Evolutionary conservation across 1,140 invertebrate species (phyloP).

Genomic region (Brachionus angularis): DNA sequence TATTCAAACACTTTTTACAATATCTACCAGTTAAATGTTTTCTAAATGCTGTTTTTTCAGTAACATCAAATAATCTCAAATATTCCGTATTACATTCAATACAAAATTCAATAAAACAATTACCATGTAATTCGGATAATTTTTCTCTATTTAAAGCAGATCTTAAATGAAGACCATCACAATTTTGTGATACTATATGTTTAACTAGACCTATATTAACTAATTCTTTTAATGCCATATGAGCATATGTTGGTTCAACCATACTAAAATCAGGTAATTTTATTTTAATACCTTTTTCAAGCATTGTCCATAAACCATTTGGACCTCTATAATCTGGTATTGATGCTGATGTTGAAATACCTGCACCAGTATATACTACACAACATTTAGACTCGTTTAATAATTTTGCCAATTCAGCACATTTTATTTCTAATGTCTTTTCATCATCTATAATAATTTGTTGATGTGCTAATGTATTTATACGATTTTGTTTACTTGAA

Average conservation of each 20-base stretch:
- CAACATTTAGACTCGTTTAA: slow-evolving; percentile 19
- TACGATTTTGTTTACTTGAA: background rate
- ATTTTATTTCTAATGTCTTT: background rate
- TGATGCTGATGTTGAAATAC: slow-evolving; percentile 91
- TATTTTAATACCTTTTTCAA: slow-evolving; percentile 37
- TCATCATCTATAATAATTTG: slow-evolving; percentile 13
- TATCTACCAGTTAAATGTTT: slow-evolving; percentile 25
- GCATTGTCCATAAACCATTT: slow-evolving; percentile 50
- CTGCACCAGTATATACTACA: slow-evolving; percentile 83
- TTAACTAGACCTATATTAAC: background rate
- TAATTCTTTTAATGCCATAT: slow-evolving; percentile 32
- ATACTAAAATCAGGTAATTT: slow-evolving; percentile 11
- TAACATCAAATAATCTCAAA: slow-evolving; percentile 17
- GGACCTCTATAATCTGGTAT: slow-evolving; percentile 90
- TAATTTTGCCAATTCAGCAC: background rate
- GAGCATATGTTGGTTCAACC: slow-evolving; percentile 29
- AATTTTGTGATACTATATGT: slow-evolving; percentile 70
- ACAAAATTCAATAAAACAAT: slow-evolving; percentile 94
- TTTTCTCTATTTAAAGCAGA: slow-evolving; percentile 77
- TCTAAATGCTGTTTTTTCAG: slow-evolving; percentile 27
- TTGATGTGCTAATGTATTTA: slow-evolving; percentile 1
- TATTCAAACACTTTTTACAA: slow-evolving; percentile 1
- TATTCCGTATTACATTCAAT: slow-evolving; percentile 65
- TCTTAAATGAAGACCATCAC: slow-evolving; percentile 88
- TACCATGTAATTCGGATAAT: slow-evolving; percentile 91